Evolutionary conservation across 1,140 invertebrate species (phyloP).

Genomic region (Potamilus streckersoni): DNA sequence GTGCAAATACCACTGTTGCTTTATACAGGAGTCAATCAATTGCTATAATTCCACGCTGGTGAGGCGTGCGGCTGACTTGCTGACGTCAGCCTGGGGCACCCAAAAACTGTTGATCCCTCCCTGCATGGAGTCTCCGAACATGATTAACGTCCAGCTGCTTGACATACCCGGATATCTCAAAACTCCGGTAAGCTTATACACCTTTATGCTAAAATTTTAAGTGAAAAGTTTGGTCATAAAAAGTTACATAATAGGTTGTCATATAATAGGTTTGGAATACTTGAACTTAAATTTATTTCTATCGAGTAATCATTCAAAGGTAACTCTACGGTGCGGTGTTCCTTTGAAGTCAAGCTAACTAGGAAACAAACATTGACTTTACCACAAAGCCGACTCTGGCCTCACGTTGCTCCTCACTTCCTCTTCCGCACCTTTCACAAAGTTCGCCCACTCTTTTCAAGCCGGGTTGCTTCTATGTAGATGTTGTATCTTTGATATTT

Average conservation of each 20-base stretch:
- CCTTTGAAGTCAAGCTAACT: neutral
- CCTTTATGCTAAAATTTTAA: too few species aligned
- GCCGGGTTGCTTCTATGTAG: conserved; percentile 17
- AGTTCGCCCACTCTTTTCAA: conserved; percentile 15
- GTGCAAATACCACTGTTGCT: neutral
- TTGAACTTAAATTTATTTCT: too few species aligned
- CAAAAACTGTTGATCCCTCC: conserved; percentile 13
- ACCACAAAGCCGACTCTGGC: conserved; percentile 22
- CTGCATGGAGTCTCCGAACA: conserved; percentile 3
- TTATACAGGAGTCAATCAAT: conserved; percentile 18
- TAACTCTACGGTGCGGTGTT: neutral
- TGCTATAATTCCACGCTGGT: conserved; percentile 8
- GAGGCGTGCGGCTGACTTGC: conserved; percentile 7
- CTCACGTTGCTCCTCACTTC: conserved; percentile 10
- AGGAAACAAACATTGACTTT: neutral
- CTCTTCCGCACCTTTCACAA: neutral
- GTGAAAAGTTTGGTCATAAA: too few species aligned
- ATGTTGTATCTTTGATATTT: conserved; percentile 24
- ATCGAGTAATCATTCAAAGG: too few species aligned
- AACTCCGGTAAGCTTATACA: neutral
- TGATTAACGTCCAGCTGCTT: conserved; percentile 10
- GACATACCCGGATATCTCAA: conserved; percentile 15
- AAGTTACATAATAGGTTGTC: too few species aligned
- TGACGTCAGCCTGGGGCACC: conserved; percentile 19
- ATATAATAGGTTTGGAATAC: too few species aligned